These are phyloP conservation scores for Camponotus vicinus DNA, from an alignment of 1,140 invertebrate species.

Conservation along the genomic window DNA sequence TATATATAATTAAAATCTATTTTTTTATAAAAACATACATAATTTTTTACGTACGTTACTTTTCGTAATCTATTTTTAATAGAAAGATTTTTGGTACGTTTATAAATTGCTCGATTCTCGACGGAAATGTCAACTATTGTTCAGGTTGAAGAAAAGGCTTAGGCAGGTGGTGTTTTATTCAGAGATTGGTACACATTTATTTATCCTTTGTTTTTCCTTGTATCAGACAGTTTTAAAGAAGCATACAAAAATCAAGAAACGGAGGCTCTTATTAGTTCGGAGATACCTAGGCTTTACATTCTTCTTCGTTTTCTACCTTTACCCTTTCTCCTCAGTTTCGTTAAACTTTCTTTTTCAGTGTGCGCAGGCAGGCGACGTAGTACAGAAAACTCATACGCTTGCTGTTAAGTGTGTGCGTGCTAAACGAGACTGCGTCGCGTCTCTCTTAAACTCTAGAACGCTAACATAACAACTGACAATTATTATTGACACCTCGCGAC, in stretches of 20 bases:
- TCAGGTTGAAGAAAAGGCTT: neutral
- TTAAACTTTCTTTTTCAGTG: constrained; percentile 65
- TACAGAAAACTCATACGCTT: constrained; percentile 56
- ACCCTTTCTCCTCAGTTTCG: constrained; percentile 52
- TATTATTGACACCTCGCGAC: neutral
- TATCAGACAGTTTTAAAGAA: constrained; percentile 85
- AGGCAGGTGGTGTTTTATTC: constrained; percentile 73
- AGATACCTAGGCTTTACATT: constrained; percentile 78
- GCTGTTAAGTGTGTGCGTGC: constrained; percentile 36
- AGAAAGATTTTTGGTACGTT: neutral
- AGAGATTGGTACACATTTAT: constrained; percentile 86
- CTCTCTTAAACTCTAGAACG: constrained; percentile 50
- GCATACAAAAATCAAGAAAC: constrained; percentile 84
- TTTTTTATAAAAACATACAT: neutral
- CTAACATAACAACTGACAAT: constrained; percentile 35
- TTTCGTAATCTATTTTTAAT: neutral
- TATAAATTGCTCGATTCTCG: neutral
- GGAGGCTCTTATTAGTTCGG: constrained; percentile 79
- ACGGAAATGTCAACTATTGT: neutral
- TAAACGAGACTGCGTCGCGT: neutral
- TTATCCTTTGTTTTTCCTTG: constrained; percentile 82
- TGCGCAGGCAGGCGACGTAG: constrained; percentile 74
- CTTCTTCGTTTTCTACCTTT: constrained; percentile 64
- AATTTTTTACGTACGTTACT: no score
- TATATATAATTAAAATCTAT: neutral